Conservation (phyloP, 2,113 vertebrate species). For the Marmota monax region DNA sequence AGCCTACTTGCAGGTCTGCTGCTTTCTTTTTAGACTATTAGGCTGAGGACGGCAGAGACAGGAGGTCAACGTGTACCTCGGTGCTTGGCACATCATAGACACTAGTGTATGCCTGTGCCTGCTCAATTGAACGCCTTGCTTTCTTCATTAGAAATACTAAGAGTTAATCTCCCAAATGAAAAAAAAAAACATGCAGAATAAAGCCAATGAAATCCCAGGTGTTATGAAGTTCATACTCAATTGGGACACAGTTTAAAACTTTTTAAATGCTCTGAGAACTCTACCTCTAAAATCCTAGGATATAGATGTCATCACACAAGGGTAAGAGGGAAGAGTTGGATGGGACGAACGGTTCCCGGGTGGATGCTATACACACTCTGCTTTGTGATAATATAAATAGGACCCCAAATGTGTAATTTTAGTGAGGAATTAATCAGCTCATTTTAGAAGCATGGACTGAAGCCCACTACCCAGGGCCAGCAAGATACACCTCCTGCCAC, state of each 20-base stretch:
- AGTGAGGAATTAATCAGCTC: not conserved
- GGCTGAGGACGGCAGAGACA: not conserved
- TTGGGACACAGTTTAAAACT: not conserved
- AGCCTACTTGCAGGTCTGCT: not conserved
- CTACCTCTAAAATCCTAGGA: not conserved
- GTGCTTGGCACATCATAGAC: not conserved
- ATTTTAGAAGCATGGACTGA: not conserved
- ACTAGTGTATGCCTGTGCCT: not conserved
- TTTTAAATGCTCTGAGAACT: not conserved
- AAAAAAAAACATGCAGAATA: not conserved
- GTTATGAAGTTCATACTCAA: not conserved
- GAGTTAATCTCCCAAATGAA: not conserved
- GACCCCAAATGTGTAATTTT: not conserved
- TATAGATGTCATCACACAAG: not conserved
- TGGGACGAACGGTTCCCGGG: not conserved
- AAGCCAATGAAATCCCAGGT: not conserved
- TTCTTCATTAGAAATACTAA: not conserved
- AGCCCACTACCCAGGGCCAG: not conserved
- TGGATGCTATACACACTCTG: not conserved
- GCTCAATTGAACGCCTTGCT: not conserved
- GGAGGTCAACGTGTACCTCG: not conserved
- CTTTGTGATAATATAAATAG: not conserved
- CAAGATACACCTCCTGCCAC: not conserved
- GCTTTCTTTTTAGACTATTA: not conserved
- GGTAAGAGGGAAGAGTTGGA: not conserved